A percentile compares a stretch with the other conserved stretches of the same genome.
phyloP scores from a whole-genome alignment of 2,797 vertebrate species.

The Benthosema pterotum region DNA sequence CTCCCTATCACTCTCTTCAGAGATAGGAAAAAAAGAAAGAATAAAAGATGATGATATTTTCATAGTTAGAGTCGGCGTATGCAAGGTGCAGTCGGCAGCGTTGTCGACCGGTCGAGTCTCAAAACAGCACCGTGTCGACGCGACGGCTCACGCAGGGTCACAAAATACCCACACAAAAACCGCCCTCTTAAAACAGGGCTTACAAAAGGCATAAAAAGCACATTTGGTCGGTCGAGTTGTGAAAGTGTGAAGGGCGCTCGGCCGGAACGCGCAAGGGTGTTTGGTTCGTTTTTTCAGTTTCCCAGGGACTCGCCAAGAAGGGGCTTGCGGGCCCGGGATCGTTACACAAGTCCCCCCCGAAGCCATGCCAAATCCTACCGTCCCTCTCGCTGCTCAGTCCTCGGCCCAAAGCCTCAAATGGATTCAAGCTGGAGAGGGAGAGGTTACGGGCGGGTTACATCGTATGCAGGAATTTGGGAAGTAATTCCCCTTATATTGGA shows the following conservation, averaged over 20 bases:
- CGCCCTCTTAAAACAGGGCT: too few relatives aligned
- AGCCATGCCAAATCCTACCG: constrained; percentile 71
- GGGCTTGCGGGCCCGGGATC: constrained; percentile 29
- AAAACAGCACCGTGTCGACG: constrained; percentile 29
- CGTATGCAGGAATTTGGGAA: constrained; percentile 77
- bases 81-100: constrained; percentile 35
- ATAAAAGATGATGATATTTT: constrained; percentile 46
- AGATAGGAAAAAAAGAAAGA: constrained; percentile 48
- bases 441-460: constrained; percentile 79
- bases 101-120: constrained; percentile 39
- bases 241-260: too few relatives aligned
- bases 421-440: constrained; percentile 74
- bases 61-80: constrained; percentile 57
- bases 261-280: constrained; percentile 9
- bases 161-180: too few relatives aligned
- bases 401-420: constrained; percentile 74
- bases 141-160: too few relatives aligned
- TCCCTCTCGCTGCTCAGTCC: constrained; percentile 69
- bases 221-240: too few relatives aligned
- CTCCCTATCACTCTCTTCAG: constrained; percentile 49
- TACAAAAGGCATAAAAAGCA: too few relatives aligned
- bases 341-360: constrained; percentile 55
- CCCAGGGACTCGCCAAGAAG: constrained; percentile 57
- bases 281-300: constrained; percentile 56
- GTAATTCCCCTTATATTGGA: constrained; percentile 82